Base-by-base conservation (phyloP, 1,140 invertebrate genomes). In the Tribolium madens region DNA sequence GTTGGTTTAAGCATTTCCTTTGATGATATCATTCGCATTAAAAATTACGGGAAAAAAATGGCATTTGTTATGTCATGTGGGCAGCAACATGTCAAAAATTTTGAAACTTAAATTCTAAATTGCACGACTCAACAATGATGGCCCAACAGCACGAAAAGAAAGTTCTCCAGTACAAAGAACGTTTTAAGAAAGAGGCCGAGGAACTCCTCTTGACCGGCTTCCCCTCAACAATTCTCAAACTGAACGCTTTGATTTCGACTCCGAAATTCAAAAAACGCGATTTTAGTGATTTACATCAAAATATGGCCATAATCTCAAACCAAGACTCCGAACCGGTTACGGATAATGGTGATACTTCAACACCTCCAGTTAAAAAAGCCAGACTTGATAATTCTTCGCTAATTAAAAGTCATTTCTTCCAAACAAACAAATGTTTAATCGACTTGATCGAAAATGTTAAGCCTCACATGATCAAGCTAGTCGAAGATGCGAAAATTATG, bases 401-500 rank as follows among this genome's bases (percentile, higher is more conserved):
- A 95, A n/a, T n/a, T n/a, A 94, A 64, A 93, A 97, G 52, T 91
- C 92, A 4, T 91, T 87, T 91, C 6, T 92, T 96, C 70, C 91
- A 92, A 5, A 94, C 91, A 83, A 98, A 98, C 87, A 90, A 91
- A 83, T 91, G 91, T 69, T 89, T 98, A 12, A 92, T 91, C 83
- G 91, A 94, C 75, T 89, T 97, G 82, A 94, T 97, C 78, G 91
- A 93, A 84, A 90, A 94, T 83, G 93, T 97, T 1, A 97, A 97
- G 82, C 96, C 96, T 7, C 91, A 94, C 76, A 96, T 97, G 80
- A 91, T 94, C 81, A 93, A 96, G 84, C 89, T 97, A 26, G 92
- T 98, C 73, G 95, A 97, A 85, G 94, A 97, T 87, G 92, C 95
- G 57, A 97, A 97, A 88, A 89, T 94, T 83, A 92, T 98, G 52